These are phyloP conservation scores for Cephus pygmeus DNA, from an alignment of 2,888 invertebrate genomes.

Conservation along the genomic window DNA sequence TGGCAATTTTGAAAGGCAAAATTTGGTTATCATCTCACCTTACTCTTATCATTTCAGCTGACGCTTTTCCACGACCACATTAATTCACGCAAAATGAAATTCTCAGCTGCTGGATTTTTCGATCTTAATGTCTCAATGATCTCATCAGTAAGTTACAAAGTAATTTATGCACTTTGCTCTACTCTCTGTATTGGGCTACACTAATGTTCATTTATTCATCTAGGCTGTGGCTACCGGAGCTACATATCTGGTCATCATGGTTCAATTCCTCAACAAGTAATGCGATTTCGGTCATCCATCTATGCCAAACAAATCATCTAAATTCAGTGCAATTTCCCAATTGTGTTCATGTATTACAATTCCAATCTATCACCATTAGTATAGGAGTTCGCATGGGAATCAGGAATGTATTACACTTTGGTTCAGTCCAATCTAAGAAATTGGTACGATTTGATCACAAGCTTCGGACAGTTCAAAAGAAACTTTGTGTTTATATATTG, in stretches of 20 bases:
- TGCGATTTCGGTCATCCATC: neutral
- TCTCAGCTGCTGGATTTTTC: slow-evolving; percentile 18
- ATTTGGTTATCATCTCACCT: neutral
- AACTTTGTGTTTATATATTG: neutral
- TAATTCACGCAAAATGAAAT: slow-evolving; percentile 7
- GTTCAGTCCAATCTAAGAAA: neutral
- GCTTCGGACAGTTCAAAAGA: neutral
- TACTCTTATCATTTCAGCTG: neutral
- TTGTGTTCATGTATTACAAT: too few relatives aligned
- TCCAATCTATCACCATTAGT: neutral
- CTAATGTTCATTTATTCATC: neutral
- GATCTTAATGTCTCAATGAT: slow-evolving; percentile 9
- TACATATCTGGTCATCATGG: neutral
- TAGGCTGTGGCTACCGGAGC: neutral
- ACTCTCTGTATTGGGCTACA: neutral
- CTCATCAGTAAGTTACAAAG: neutral
- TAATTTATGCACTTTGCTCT: neutral
- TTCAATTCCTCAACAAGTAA: neutral
- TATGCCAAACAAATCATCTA: neutral
- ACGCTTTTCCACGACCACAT: slow-evolving; percentile 15
- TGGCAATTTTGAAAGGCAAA: neutral
- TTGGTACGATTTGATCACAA: neutral
- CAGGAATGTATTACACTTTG: neutral
- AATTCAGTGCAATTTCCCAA: too few relatives aligned
- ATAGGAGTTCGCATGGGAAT: neutral